Percentiles rank a stretch among this genome's conserved stretches.
Conservation (phyloP, 2,888 invertebrate genomes). For the Sphinx pinastri region DNA sequence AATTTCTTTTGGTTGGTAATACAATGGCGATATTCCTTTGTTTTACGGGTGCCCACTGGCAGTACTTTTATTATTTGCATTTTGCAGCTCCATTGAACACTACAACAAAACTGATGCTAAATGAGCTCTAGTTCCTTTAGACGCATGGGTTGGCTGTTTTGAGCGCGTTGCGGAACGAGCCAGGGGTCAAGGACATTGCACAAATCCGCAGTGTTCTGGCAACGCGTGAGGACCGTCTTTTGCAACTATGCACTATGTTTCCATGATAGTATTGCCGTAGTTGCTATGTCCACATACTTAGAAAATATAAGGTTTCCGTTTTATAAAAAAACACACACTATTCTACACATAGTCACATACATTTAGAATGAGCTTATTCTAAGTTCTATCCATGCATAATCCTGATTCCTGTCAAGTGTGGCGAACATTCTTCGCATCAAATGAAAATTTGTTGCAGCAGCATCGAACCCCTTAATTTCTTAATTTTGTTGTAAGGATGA, state of each 20-base stretch:
- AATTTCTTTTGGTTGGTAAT: slow-evolving; percentile 15
- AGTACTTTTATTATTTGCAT: slow-evolving; percentile 20
- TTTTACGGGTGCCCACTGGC: slow-evolving; percentile 12
- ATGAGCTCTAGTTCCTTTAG: slow-evolving; percentile 26
- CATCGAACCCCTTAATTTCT: too few species aligned
- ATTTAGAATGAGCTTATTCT: too few species aligned
- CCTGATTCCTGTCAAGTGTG: too few species aligned
- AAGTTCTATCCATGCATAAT: too few species aligned
- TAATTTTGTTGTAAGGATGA: too few species aligned
- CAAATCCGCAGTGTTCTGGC: slow-evolving; percentile 52
- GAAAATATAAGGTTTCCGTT: too few species aligned
- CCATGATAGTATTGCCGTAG: not conserved
- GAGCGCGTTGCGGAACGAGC: slow-evolving; percentile 56
- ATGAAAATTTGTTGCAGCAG: too few species aligned
- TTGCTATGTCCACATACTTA: not conserved
- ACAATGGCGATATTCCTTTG: slow-evolving; percentile 18
- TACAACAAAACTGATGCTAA: slow-evolving; percentile 19
- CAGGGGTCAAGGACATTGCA: slow-evolving; percentile 67
- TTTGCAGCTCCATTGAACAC: slow-evolving; percentile 27
- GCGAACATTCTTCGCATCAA: too few species aligned
- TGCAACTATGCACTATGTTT: not conserved
- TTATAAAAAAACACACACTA: too few species aligned
- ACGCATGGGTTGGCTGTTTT: slow-evolving; percentile 35
- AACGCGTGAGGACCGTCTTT: not conserved
- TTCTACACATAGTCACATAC: too few species aligned